A percentile compares a stretch with the other conserved stretches of the same genome.
Evolutionary conservation across 2,888 invertebrate genomes (phyloP).

Genomic region (Phasia obesa): DNA sequence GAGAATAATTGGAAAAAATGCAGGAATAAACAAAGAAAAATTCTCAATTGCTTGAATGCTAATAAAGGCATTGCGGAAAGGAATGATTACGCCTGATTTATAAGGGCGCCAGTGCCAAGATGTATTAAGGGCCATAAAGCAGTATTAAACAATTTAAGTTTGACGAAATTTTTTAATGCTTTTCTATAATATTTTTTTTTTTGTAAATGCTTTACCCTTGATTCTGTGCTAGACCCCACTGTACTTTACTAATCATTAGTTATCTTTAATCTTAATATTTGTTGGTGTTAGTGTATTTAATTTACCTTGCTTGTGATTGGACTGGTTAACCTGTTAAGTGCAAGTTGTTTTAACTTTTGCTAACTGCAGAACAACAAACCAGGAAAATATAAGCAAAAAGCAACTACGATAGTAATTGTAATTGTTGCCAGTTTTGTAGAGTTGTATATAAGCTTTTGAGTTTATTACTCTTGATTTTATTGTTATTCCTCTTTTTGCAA

Average conservation of each 20-base stretch:
- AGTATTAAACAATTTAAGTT: no score
- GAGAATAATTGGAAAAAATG: not conserved
- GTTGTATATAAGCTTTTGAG: conserved; percentile 22
- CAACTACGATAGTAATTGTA: conserved; percentile 13
- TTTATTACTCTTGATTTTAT: conserved; percentile 36
- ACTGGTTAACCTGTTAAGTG: conserved; percentile 50
- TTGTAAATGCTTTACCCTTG: not conserved
- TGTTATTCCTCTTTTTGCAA: conserved; percentile 7
- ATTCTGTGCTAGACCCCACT: not conserved
- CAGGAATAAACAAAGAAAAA: not conserved
- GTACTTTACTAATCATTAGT: conserved; percentile 7
- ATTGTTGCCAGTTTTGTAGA: conserved; percentile 33
- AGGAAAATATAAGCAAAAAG: not conserved
- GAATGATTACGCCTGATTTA: no score
- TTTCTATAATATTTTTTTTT: not conserved
- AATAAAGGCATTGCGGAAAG: no score
- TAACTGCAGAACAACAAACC: not conserved
- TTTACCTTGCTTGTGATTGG: conserved; percentile 22
- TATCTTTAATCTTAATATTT: not conserved
- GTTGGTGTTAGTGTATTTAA: conserved; percentile 9
- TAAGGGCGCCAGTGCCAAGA: not conserved
- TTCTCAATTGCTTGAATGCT: not conserved
- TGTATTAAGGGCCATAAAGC: no score
- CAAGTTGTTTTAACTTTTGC: conserved; percentile 2
- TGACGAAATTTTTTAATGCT: no score